Percentiles rank a stretch among this genome's conserved stretches.
Evolutionary conservation across 2,797 vertebrate genomes (phyloP).

Genomic region (Distichodus sexfasciatus): DNA sequence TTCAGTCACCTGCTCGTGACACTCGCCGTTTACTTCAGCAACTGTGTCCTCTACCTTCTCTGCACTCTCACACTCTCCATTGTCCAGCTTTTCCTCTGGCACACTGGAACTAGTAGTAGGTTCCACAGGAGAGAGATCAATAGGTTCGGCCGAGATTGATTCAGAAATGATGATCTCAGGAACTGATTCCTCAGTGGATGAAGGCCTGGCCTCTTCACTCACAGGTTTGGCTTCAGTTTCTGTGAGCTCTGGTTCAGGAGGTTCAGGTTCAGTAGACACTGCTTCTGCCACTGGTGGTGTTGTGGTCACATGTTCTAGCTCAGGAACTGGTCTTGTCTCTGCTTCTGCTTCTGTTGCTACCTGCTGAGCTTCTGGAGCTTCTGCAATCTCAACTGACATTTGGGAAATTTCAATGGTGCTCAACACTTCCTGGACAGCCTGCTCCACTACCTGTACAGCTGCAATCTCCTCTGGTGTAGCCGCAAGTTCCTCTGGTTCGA

Average conservation of each 20-base stretch:
- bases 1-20: slow-evolving; percentile 43
- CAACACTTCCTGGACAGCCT: slow-evolving; percentile 37
- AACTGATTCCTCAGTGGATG: slow-evolving; percentile 54
- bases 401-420: slow-evolving; percentile 2
- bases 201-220: background rate
- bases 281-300: background rate
- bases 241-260: slow-evolving; percentile 22
- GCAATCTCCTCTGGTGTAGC: slow-evolving; percentile 3
- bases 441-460: slow-evolving; percentile 28
- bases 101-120: slow-evolving; percentile 34
- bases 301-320: no score
- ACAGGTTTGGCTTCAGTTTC: slow-evolving; percentile 23
- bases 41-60: slow-evolving; percentile 46
- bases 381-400: slow-evolving; percentile 4
- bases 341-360: slow-evolving; percentile 21
- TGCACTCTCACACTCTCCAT: slow-evolving; percentile 64
- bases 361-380: background rate
- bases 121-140: slow-evolving; percentile 52
- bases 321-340: slow-evolving; percentile 31
- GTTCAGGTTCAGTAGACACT: slow-evolving; percentile 9
- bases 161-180: slow-evolving; percentile 71
- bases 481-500: slow-evolving; percentile 17
- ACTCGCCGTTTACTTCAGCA: slow-evolving; percentile 66
- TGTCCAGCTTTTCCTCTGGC: slow-evolving; percentile 61
- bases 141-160: slow-evolving; percentile 55